Evolutionary conservation across 2,888 invertebrate genomes (phyloP).

Genomic region (Diarsia dahlii): DNA sequence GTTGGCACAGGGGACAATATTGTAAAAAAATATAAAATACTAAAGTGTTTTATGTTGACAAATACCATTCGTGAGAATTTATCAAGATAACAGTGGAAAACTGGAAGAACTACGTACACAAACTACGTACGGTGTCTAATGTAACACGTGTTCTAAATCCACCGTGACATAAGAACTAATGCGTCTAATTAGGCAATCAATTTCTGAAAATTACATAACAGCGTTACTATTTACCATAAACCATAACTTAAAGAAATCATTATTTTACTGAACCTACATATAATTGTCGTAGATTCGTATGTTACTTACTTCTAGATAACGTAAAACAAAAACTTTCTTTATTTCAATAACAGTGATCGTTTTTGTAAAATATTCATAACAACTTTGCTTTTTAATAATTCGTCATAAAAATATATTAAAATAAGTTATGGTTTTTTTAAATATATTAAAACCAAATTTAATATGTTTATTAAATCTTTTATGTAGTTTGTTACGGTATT

Average conservation of each 20-base stretch:
- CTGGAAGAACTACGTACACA: constrained; percentile 33
- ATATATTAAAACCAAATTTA: too few species aligned
- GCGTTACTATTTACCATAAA: constrained; percentile 1
- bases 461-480: not conserved
- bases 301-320: not conserved
- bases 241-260: not conserved
- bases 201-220: constrained; percentile 49
- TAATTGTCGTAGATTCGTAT: not conserved
- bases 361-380: not conserved
- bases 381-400: not conserved
- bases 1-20: constrained; percentile 15
- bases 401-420: not conserved
- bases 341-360: not conserved
- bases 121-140: constrained; percentile 61
- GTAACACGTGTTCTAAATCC: constrained; percentile 59
- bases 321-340: not conserved
- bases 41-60: constrained; percentile 22
- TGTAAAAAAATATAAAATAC: constrained; percentile 2
- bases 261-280: not conserved
- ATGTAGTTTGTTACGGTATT: not conserved
- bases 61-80: constrained; percentile 41
- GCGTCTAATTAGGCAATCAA: constrained; percentile 62
- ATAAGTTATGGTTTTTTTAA: too few species aligned
- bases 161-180: constrained; percentile 66
- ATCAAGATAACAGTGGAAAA: constrained; percentile 47